Evolutionary conservation across 2,797 vertebrate genomes (phyloP), one percentile per base, ranked within the genome.

Genomic region (Phaenicophaeus curvirostris): DNA sequence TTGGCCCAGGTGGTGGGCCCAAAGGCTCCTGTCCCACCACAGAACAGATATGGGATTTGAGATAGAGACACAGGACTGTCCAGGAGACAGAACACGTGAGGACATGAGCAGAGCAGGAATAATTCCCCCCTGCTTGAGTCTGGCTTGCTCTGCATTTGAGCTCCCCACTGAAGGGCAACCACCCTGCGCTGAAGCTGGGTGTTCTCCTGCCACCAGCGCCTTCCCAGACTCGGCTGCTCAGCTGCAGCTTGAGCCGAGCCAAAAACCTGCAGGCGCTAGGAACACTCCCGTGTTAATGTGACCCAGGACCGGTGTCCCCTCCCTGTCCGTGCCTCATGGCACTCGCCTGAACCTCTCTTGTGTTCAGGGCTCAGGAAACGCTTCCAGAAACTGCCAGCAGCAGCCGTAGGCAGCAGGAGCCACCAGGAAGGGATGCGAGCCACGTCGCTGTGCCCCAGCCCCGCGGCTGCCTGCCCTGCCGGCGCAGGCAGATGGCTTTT

Each of bases 401-500:
- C 54, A 30, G 62, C 14, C 5, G 4, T 1, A 2, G 58, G 54
- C 75, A 82, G 84, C 41, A 7, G 67, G 73, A 83, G 67, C 13
- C 72, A n/a, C 30, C 15, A 17, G 87, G 61, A 33, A 18, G 82
- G 30, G 65, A 42, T 33, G 5, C 5, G 76, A 76, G 57, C 5
- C 2, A 13, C 3, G 41, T 42, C 8, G 50, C 15, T 11, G 28
- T 78, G 88, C 90, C 94, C 94, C 63, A 58, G 67, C 61, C 69
- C 58, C 2, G 14, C 27, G 83, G 88, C 90, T 78, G 84, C 94
- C 91, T 42, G 89, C 93, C 89, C 94, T 84, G 87, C 88, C 85
- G 93, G 92, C 5, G 41, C 92, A 92, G 95, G 92, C 95, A 95
- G 95, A 94, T 93, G 93, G 95, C 85, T 94, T 96, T 95, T 69